Percentiles rank a stretch among this genome's conserved stretches.
Conservation (phyloP, 2,113 vertebrate species). For the Rhinopomastus cyanomelas region DNA sequence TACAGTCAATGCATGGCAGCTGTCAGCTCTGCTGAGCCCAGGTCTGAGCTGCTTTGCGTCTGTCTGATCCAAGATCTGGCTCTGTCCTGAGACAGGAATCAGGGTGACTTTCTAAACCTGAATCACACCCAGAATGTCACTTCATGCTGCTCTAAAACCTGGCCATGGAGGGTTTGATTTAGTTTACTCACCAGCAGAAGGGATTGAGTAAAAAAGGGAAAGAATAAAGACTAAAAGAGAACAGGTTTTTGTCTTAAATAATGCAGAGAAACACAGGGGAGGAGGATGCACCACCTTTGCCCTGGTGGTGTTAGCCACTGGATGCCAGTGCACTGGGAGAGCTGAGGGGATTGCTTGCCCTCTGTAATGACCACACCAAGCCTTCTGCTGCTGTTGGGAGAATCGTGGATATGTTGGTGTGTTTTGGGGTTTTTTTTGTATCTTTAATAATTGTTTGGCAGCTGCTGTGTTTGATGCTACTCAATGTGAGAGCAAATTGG, state of each 20-base stretch:
- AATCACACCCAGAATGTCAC: background rate
- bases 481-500: constrained; percentile 40
- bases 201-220: background rate
- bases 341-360: background rate
- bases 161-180: background rate
- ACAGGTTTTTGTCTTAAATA: background rate
- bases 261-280: background rate
- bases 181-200: background rate
- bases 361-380: rapidly evolving
- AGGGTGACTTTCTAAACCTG: background rate
- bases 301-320: background rate
- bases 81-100: background rate
- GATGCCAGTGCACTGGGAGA: rapidly evolving
- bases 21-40: background rate
- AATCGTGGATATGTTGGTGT: background rate
- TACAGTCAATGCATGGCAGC: rapidly evolving
- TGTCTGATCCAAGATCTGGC: background rate
- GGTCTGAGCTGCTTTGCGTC: rapidly evolving
- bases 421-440: background rate
- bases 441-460: constrained; percentile 21
- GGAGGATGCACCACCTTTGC: background rate
- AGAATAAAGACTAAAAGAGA: background rate
- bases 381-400: background rate
- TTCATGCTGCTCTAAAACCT: background rate
- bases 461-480: background rate